These are phyloP conservation scores for Apantesis nais DNA, from an alignment of 2,888 invertebrate species.

Conservation along the genomic window DNA sequence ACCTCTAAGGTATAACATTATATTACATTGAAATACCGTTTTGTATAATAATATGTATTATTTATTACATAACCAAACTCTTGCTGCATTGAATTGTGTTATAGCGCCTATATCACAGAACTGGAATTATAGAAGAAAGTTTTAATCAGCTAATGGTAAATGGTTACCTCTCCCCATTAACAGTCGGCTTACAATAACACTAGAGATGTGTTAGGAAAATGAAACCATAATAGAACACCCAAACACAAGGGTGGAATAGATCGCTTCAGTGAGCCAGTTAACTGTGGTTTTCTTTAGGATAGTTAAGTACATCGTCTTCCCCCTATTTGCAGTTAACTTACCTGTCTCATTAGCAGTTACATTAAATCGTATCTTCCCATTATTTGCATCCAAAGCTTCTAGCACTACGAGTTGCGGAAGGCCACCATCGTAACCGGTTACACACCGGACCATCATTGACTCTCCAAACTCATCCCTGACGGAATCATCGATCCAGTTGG, in stretches of 20 bases:
- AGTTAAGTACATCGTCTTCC: not conserved
- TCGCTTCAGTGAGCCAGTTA: not conserved
- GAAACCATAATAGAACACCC: not conserved
- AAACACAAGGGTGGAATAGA: not conserved
- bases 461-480: slow-evolving; percentile 69
- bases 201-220: not conserved
- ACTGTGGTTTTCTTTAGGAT: not conserved
- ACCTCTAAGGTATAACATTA: not conserved
- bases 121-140: not conserved
- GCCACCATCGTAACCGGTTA: slow-evolving; percentile 95
- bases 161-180: not conserved
- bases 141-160: not conserved
- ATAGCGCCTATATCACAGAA: not conserved
- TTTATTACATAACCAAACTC: no score
- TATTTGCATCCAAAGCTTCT: slow-evolving; percentile 91
- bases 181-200: no score
- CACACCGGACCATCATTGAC: slow-evolving; percentile 91
- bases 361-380: slow-evolving; percentile 89
- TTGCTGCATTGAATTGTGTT: not conserved
- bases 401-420: slow-evolving; percentile 93
- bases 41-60: not conserved
- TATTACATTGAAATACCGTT: not conserved
- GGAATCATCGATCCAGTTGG: slow-evolving; percentile 80
- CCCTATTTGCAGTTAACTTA: slow-evolving; percentile 44
- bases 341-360: slow-evolving; percentile 87